phyloP scores from a whole-genome alignment of 2,113 vertebrate species.

The Delphinapterus leucas region DNA sequence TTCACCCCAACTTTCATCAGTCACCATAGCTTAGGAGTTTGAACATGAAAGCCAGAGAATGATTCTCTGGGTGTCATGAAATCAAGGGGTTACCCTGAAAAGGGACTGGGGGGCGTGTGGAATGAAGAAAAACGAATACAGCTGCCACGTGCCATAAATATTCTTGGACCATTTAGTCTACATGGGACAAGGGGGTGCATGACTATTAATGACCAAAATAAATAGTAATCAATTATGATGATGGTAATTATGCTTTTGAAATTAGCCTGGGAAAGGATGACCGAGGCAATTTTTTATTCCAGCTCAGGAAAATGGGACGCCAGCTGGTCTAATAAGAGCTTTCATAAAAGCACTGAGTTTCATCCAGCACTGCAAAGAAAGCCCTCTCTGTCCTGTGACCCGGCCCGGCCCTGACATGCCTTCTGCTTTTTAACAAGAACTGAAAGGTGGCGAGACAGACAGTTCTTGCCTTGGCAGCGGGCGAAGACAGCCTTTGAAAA shows the following conservation, averaged over 20 bases:
- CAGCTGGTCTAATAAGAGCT: conserved; percentile 84
- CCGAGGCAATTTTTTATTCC: conserved; percentile 77
- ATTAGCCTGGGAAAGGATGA: conserved; percentile 77
- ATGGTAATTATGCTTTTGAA: conserved; percentile 59
- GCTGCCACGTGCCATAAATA: conserved; percentile 51
- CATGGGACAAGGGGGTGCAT: background rate
- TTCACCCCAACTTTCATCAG: background rate
- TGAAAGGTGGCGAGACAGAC: conserved; percentile 75
- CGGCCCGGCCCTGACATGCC: conserved; percentile 68
- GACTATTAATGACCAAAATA: conserved; percentile 55
- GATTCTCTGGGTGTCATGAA: background rate
- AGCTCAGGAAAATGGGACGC: conserved; percentile 79
- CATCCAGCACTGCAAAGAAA: conserved; percentile 81
- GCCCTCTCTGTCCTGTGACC: conserved; percentile 78
- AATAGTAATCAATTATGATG: conserved; percentile 60
- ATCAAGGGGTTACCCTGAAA: conserved; percentile 6
- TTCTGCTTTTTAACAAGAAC: conserved; percentile 81
- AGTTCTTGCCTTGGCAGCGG: conserved; percentile 60
- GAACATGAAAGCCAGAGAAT: background rate
- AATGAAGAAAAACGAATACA: background rate
- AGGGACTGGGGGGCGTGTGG: too few relatives aligned
- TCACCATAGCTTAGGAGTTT: background rate
- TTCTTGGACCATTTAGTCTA: background rate
- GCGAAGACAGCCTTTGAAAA: conserved; percentile 56
- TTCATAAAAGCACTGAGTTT: conserved; percentile 81